Base-by-base conservation (phyloP, 2,113 vertebrate species). In the Harpagus bidentatus region DNA sequence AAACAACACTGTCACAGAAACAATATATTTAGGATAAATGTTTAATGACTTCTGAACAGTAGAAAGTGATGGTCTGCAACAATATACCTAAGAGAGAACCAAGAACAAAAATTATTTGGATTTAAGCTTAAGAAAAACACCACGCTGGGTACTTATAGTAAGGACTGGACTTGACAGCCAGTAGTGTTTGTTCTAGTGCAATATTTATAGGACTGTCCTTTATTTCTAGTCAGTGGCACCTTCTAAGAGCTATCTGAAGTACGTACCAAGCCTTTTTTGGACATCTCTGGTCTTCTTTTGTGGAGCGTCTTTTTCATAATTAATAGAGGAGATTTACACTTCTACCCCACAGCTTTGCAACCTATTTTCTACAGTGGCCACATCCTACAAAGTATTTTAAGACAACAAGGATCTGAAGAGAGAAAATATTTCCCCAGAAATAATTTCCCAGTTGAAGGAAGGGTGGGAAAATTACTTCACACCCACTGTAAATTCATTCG, bases 101-200 rank as follows among this genome's bases (percentile, higher is more conserved):
- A 80, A 42, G 34, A 42, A 36, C 5, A 76, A 91, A 72, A 65
- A 6, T 11, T 38, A 28, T 25, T 34, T 71, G 18, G 2, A 21
- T 86, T 83, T 76, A 76, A 66, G 15, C 23, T 70, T 77, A 61
- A 79, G 74, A 56, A 82, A 74, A 59, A 9, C 59, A 53, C 4
- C 2, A 31, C 4, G 7, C 12, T 45, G 13, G 13, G 2, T 58
- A n/a, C 9, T 34, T 26, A 23, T 0, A 53, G 4, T 31, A 55
- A 69, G 9, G 13, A 40, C 6, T 50, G 62, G 47, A n/a, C 14
- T 56, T 53, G n/a, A 69, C 7, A 67, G 32, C 6, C 18, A 20
- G 52, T 23, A 59, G 6, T 4, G 4, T 83, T 94, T 88, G 7
- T 69, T 17, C 20, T 69, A 59, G 20, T 16, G 16, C 15, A 42